Conservation (phyloP, 2,797 vertebrate genomes). For the Ibycter americanus region DNA sequence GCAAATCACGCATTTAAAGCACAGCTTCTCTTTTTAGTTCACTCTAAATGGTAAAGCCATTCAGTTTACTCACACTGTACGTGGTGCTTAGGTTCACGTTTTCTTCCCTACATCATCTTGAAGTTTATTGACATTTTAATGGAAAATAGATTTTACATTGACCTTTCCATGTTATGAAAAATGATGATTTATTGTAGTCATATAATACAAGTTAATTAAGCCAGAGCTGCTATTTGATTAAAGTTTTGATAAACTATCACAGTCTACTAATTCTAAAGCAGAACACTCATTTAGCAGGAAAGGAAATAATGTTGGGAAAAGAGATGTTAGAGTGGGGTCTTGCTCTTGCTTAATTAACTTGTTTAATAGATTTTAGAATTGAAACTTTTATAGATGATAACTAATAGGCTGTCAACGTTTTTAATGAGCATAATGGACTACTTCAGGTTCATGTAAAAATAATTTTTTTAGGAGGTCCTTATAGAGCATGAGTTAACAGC, state of each 20-base stretch:
- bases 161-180: not conserved
- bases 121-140: conserved; percentile 26
- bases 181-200: conserved; percentile 25
- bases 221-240: not conserved
- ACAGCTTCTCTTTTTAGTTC: not conserved
- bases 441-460: not conserved
- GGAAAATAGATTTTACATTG: conserved; percentile 1
- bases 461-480: not conserved
- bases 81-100: not conserved
- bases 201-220: conserved; percentile 39
- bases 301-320: not conserved
- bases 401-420: not conserved
- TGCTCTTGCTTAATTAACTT: conserved; percentile 36
- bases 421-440: not conserved
- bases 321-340: not conserved
- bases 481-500: not conserved
- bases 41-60: not conserved
- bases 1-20: not conserved
- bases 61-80: not conserved
- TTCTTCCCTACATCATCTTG: not conserved
- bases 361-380: conserved; percentile 6
- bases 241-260: conserved; percentile 37
- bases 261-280: conserved; percentile 12
- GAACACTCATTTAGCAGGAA: not conserved
- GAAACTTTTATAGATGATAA: not conserved